Evolutionary conservation across 2,113 vertebrate species (phyloP).

Genomic region (Isurus oxyrinchus): DNA sequence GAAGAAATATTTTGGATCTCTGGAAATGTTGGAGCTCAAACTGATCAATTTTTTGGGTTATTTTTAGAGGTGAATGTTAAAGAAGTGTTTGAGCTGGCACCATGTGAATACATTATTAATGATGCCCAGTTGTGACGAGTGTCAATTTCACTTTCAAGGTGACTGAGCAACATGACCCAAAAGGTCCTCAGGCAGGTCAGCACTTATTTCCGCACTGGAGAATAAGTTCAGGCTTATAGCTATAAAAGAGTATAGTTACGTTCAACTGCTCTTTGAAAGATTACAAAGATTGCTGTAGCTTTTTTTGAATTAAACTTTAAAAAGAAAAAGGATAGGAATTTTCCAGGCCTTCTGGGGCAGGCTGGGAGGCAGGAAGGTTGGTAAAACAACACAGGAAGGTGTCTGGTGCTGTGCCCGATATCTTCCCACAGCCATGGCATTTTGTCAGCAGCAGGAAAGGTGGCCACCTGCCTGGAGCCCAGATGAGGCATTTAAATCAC

Average conservation of each 20-base stretch:
- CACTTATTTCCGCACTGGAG: neutral
- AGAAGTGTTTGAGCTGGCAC: neutral
- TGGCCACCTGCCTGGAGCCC: too few species aligned
- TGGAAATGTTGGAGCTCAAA: neutral
- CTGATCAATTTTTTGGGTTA: neutral
- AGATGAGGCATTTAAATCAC: too few species aligned
- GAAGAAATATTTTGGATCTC: neutral
- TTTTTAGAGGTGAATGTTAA: neutral
- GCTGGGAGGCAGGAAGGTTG: neutral
- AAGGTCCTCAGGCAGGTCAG: neutral
- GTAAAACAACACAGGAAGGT: too few species aligned
- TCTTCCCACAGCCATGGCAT: too few species aligned
- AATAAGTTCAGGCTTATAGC: neutral
- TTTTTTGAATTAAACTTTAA: neutral
- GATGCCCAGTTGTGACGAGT: neutral
- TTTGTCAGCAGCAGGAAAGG: too few species aligned
- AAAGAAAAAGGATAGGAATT: neutral
- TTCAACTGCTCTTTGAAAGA: neutral
- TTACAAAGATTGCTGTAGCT: neutral
- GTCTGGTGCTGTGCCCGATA: too few species aligned
- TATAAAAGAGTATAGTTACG: neutral
- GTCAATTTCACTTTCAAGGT: neutral
- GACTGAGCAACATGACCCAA: neutral
- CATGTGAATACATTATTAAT: neutral
- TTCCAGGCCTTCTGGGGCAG: neutral